These are phyloP conservation scores for Capreolus pygargus DNA, from an alignment of 2,113 vertebrate genomes.

Conservation along the genomic window DNA sequence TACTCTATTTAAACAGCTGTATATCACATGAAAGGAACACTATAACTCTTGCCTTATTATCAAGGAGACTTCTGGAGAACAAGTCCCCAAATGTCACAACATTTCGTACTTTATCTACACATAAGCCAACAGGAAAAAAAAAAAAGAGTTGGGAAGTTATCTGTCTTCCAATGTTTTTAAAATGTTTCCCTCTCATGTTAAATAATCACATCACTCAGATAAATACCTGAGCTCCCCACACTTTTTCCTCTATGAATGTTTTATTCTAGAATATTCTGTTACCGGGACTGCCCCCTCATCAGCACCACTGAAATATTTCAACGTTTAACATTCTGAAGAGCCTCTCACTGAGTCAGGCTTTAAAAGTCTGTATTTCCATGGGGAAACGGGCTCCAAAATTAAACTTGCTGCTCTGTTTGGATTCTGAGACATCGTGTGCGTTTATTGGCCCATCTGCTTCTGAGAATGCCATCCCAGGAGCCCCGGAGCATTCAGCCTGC, in stretches of 20 bases:
- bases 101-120: constrained; percentile 64
- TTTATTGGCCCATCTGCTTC: constrained; percentile 38
- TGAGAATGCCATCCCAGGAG: background rate
- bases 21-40: constrained; percentile 45
- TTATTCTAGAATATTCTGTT: constrained; percentile 30
- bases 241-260: background rate
- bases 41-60: constrained; percentile 42
- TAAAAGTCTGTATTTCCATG: constrained; percentile 23
- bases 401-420: constrained; percentile 11
- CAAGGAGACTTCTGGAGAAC: constrained; percentile 50
- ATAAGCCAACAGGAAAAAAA: constrained; percentile 4
- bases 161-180: constrained; percentile 25
- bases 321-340: background rate
- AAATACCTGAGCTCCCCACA: background rate
- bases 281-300: background rate
- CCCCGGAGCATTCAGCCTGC: background rate
- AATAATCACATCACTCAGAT: constrained; percentile 27
- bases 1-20: constrained; percentile 78
- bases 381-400: constrained; percentile 27
- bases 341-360: background rate
- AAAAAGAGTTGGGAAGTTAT: background rate
- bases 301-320: background rate
- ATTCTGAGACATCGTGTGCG: background rate
- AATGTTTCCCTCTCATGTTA: constrained; percentile 32
- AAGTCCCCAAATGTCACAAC: constrained; percentile 64